Percentiles rank a stretch among this genome's conserved stretches.
Conservation (phyloP, 2,797 vertebrate species). For the Lagocephalus sceleratus region DNA sequence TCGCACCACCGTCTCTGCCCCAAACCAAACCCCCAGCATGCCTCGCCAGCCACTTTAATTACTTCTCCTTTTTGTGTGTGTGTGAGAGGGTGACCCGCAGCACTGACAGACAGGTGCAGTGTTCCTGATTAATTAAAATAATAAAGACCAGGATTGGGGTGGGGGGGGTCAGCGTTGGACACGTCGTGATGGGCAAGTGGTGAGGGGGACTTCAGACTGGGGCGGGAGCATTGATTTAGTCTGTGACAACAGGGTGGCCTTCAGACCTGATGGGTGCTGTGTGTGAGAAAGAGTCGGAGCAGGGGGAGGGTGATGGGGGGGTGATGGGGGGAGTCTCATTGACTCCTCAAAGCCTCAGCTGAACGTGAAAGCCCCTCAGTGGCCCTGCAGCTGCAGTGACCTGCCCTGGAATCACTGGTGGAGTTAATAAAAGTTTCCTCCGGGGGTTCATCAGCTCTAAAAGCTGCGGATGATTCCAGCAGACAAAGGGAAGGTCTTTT, state of each 20-base stretch:
- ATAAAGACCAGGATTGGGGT: slow-evolving; percentile 54
- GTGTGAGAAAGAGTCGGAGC: slow-evolving; percentile 28
- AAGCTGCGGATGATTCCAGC: slow-evolving; percentile 62
- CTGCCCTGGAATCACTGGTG: slow-evolving; percentile 33
- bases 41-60: slow-evolving; percentile 75
- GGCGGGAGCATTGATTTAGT: slow-evolving; percentile 65
- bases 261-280: slow-evolving; percentile 49
- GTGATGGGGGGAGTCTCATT: slow-evolving; percentile 25
- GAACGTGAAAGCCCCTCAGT: slow-evolving; percentile 33
- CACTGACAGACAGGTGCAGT: slow-evolving; percentile 76
- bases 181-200: slow-evolving; percentile 52
- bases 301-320: neutral
- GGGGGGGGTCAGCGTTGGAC: slow-evolving; percentile 59
- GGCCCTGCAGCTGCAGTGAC: slow-evolving; percentile 57
- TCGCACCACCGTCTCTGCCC: slow-evolving; percentile 60
- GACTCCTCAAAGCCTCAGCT: slow-evolving; percentile 46
- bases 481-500: slow-evolving; percentile 60
- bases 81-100: slow-evolving; percentile 48
- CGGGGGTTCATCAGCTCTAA: slow-evolving; percentile 70
- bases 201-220: slow-evolving; percentile 44
- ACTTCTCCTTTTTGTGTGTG: slow-evolving; percentile 63
- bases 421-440: slow-evolving; percentile 72
- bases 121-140: slow-evolving; percentile 80
- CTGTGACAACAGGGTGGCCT: slow-evolving; percentile 62
- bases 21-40: slow-evolving; percentile 70